Evolutionary conservation across 1,140 invertebrate genomes (phyloP), one percentile per base, ranked within the genome.

Genomic region (Teleogryllus occipitalis): DNA sequence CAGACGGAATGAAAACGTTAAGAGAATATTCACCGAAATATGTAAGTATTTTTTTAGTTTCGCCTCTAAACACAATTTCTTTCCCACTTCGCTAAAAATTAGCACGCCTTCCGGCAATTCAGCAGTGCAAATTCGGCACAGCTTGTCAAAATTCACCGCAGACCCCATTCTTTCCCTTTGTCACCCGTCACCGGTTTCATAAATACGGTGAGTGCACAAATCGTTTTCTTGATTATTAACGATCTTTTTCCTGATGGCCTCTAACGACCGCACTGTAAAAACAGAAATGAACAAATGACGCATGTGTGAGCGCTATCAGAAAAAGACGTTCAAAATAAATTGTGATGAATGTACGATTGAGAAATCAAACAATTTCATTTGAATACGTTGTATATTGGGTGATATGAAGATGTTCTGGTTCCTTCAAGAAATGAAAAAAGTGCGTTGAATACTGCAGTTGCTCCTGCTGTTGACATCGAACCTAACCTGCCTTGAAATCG

Each of bases 31-130:
- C 83, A 90, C 89, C 85, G 86, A 84, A 79, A 90, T 87, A 82
- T 87, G 86, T 75, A 90, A 84, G 85, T 90, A 90, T 85, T 87
- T 89, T 81, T 85, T 86, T 82, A 90, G 89, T 85, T 89, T 89
- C 47, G 85, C 85, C 82, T 88, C 87, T 79, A 90, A 83, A 83
- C 87, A 86, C 82, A 86, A 85, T 82, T 84, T 85, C 83, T 86
- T 87, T 75, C 88, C 88, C 82, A 89, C 87, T 75, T 89, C 87
- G 76, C 86, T 85, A 82, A 89, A 90, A 81, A 89, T 87, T 82
- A 87, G 83, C 80, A 89, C 84, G 78, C 85, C 86, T 79, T 85
- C 83, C 79, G 85, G 84, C 73, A 80, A 75, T 81, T 87, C 85
- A 80, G 80, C 82, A 80, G 88, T 88, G 86, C 89, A 90, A 82